Base-by-base conservation (phyloP, 2,113 vertebrate genomes). In the Catagonus wagneri region DNA sequence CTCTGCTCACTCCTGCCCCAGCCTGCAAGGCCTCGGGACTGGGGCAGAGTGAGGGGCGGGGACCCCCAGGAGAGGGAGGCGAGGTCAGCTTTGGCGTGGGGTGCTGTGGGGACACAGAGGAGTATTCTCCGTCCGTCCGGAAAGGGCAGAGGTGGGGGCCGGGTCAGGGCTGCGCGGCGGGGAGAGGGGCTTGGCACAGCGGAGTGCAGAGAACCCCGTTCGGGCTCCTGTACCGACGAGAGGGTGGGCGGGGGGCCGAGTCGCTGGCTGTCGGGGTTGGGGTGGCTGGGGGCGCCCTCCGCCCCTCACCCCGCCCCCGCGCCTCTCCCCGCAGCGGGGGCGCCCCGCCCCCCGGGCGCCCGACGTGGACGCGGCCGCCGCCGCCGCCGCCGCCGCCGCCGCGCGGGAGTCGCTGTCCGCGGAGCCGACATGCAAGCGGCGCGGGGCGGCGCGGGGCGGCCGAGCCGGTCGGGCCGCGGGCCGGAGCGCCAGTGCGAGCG, bases 321-420 rank as follows among this genome's bases (percentile, higher is more conserved):
- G 76, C 74, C 68, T 79, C 94, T 96, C 63, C 96, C 94, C 95
- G 94, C 96, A 97, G 97, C 97, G 90, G 96, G 89, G 96, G 96
- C 96, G 97, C 97, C 95, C 94, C 95, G 96, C 96, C 96, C 90
- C 85, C 92, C 80, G 60, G 95, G 96, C 93, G 95, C 96, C 96
- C 95, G 96, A 96, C 96, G 96, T 96, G 96, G 97, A 96, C 98
- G 97, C 96, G 78, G 94, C 92, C 87, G 92, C 89, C 71, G 90
- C 93, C 56, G 44, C 88, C 56, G 87, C 86, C 75, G 58, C 94
- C 90, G 84, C 44, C 44, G 44, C 44, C 44, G 89, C 96, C 84
- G 94, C 91, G 97, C 75, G 94, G 97, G 97, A 95, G 96, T 96
- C 89, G 96, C 98, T 97, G 96, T 98, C 98, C 98, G 96, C 90